Conservation (phyloP, 2,888 invertebrate species). For the Lamellibrachia columna region DNA sequence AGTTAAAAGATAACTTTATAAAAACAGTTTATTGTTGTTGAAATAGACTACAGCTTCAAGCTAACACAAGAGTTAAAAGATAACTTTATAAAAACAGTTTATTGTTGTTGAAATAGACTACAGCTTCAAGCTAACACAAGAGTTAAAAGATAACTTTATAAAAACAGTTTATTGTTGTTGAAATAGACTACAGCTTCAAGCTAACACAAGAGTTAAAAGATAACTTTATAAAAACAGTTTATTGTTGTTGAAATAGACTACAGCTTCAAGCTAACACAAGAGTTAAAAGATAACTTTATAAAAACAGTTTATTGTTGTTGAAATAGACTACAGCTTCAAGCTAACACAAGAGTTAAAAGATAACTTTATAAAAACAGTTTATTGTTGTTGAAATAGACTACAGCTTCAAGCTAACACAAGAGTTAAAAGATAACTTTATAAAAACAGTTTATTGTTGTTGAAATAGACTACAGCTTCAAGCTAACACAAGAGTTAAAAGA, state of each 20-base stretch:
- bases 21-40: neutral
- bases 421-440: neutral
- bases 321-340: neutral
- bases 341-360: neutral
- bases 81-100: neutral
- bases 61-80: neutral
- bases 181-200: neutral
- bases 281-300: neutral
- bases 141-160: neutral
- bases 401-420: neutral
- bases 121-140: neutral
- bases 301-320: neutral
- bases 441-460: neutral
- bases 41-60: neutral
- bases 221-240: neutral
- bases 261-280: neutral
- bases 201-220: neutral
- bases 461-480: neutral
- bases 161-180: neutral
- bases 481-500: neutral
- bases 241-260: neutral
- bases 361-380: neutral
- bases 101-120: neutral
- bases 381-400: neutral
- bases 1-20: neutral